Conservation (phyloP, 2,113 vertebrate species). For the Microcebus tavaratra region DNA sequence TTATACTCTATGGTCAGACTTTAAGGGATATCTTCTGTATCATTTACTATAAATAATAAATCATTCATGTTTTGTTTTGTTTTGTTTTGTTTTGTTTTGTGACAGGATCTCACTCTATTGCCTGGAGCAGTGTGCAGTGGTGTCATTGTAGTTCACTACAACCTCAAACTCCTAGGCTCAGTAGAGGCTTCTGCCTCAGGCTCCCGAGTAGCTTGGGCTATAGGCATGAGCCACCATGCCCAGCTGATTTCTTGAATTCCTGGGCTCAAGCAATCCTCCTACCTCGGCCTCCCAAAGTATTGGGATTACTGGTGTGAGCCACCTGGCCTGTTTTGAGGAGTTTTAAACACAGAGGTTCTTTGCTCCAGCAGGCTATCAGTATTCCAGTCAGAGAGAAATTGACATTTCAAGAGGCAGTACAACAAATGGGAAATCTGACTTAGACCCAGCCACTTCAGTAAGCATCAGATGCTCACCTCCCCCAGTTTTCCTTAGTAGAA, state of each 20-base stretch:
- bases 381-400: slow-evolving; percentile 49
- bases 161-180: not conserved
- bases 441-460: slow-evolving; percentile 25
- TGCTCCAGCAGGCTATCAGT: slow-evolving; percentile 49
- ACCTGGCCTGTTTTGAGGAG: not conserved
- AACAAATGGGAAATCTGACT: slow-evolving; percentile 14
- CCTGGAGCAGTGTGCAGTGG: not conserved
- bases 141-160: not conserved
- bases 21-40: not conserved
- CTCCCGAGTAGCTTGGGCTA: not conserved
- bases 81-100: not conserved
- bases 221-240: not conserved
- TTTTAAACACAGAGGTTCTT: slow-evolving; percentile 64
- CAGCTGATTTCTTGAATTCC: not conserved
- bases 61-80: not conserved
- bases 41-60: slow-evolving; percentile 32
- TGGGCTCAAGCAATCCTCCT: not conserved
- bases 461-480: not conserved
- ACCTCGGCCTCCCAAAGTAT: not conserved
- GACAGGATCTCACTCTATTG: not conserved
- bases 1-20: slow-evolving; percentile 22
- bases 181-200: not conserved
- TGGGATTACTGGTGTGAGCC: not conserved
- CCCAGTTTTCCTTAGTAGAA: not conserved
- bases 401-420: slow-evolving; percentile 35